Evolutionary conservation across 2,113 vertebrate species (phyloP).

Genomic region (Neolamprologus hecqui): DNA sequence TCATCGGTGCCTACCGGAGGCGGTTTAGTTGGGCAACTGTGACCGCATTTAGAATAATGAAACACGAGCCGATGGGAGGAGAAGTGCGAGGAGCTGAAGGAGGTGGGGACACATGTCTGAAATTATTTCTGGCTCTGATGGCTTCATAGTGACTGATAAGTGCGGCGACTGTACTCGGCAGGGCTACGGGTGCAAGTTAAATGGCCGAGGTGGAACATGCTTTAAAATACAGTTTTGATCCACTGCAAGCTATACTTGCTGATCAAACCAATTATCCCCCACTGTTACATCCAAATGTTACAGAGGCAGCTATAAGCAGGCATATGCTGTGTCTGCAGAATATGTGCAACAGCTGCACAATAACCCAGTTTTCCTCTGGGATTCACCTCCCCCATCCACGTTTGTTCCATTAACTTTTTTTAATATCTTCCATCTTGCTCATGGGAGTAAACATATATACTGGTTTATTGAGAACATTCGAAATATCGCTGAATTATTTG

Average conservation of each 20-base stretch:
- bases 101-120: background rate
- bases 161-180: background rate
- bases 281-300: background rate
- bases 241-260: background rate
- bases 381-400: background rate
- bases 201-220: background rate
- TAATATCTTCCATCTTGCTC: background rate
- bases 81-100: background rate
- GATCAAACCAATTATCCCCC: background rate
- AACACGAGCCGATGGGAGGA: constrained; percentile 23
- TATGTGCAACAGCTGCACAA: background rate
- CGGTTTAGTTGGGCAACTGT: background rate
- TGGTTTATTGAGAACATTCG: background rate
- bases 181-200: background rate
- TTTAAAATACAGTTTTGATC: accelerated
- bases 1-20: background rate
- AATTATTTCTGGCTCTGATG: background rate
- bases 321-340: background rate
- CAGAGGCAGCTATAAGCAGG: background rate
- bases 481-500: background rate
- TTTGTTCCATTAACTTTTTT: background rate
- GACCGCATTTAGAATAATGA: constrained; percentile 32
- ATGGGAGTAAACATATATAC: background rate
- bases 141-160: background rate
- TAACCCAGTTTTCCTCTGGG: background rate